These are phyloP conservation scores for Vanessa cardui DNA, from an alignment of 2,888 invertebrate genomes.

Conservation along the genomic window DNA sequence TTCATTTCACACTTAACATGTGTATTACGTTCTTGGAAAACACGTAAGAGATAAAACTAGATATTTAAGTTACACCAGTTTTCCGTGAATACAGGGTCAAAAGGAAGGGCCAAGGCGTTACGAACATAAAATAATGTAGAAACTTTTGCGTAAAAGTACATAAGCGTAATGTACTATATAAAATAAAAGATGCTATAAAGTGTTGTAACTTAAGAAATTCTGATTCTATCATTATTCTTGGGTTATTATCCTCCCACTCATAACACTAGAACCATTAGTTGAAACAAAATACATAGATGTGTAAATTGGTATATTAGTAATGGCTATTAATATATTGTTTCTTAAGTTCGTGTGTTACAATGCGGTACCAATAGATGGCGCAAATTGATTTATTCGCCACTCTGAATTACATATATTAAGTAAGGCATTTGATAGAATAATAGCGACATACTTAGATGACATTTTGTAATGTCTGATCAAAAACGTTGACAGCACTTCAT, in stretches of 20 bases:
- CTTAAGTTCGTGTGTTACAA: too few relatives aligned
- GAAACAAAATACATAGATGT: too few relatives aligned
- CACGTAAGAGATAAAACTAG: conserved; percentile 11
- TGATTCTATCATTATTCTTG: background rate
- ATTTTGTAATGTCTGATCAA: too few relatives aligned
- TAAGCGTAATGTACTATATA: background rate
- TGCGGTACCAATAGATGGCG: too few relatives aligned
- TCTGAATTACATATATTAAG: too few relatives aligned
- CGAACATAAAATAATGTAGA: conserved; percentile 20
- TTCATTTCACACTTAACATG: background rate
- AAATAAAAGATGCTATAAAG: conserved; percentile 10
- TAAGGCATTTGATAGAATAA: too few relatives aligned
- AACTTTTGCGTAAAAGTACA: conserved; percentile 1
- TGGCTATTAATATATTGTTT: background rate
- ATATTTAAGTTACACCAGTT: conserved; percentile 53
- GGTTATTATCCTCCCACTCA: too few relatives aligned
- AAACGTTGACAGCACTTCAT: too few relatives aligned
- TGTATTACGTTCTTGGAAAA: background rate
- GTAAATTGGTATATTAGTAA: background rate
- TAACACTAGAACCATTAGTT: too few relatives aligned
- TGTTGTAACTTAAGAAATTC: background rate
- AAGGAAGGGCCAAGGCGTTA: conserved; percentile 51
- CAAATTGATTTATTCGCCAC: too few relatives aligned
- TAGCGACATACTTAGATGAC: too few relatives aligned
- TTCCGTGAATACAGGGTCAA: conserved; percentile 55